Base-by-base conservation (phyloP, 2,113 vertebrate species). In the Phalacrocorax pelagicus region DNA sequence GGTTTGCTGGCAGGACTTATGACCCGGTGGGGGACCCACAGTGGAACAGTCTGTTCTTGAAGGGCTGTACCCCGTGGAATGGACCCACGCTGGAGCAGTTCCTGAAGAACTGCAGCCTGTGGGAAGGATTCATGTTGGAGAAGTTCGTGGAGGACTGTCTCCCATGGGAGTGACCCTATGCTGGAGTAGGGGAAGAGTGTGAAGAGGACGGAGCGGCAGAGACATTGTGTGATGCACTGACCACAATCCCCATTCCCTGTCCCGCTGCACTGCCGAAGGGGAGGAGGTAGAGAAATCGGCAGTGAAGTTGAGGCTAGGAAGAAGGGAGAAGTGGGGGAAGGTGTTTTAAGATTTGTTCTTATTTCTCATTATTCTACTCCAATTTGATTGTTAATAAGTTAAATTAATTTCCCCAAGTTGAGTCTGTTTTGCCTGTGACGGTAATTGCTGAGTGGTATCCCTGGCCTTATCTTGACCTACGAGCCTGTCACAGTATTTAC, bases 231-330 rank as follows among this genome's bases (percentile, higher is more conserved):
- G 54, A 36, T 57, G 18, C 47, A 74, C 49, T 47, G 82, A 65
- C 40, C 7, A 1, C 51, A 54, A 22, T 9, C 6, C 12, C 21
- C 2, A 15, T 65, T 65, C 6, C 9, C 20, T 6, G 1, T 38
- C 15, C 27, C 13, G 11, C 11, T 58, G 61, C 1, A 2, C 40
- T 20, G 7, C 11, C 27, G 1, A 1, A 11, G 30, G 3, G 26
- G 17, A 61, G 13, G 26, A 52, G 21, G 23, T 15, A 29, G 42
- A 57, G 42, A 57, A 80, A n/a, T 30, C 0, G 1, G 12, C 40
- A 40, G 21, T 47, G 6, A n/a, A 55, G 29, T 40, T 55, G 20
- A 57, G 24, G 11, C 75, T 1, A 3, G n/a, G 23, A 65, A 80
- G 34, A 81, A 72, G 42, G 67, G 49, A n/a, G 12, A 16, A 13